A percentile compares a stretch with the other conserved stretches of the same genome.
Conservation (phyloP, 1,140 invertebrate species). For the Leptinotarsa texana region DNA sequence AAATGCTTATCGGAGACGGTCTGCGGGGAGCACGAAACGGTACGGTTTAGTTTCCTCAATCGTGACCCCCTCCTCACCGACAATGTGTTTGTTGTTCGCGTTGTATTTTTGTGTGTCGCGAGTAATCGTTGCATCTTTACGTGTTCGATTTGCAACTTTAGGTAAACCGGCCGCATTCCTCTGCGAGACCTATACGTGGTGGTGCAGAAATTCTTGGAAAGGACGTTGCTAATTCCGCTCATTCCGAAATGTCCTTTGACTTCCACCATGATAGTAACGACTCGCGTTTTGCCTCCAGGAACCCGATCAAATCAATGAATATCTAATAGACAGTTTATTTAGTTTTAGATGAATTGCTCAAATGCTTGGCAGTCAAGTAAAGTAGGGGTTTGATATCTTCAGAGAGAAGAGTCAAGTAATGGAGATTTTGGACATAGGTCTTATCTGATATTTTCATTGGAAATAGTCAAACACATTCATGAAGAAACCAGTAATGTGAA, state of each 20-base stretch:
- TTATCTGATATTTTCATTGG: too few relatives aligned
- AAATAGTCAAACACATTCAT: too few relatives aligned
- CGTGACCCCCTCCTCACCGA: conserved; percentile 20
- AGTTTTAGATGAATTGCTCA: too few relatives aligned
- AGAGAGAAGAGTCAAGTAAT: too few relatives aligned
- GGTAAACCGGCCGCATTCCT: conserved; percentile 44
- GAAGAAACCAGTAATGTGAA: too few relatives aligned
- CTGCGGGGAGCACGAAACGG: conserved; percentile 14
- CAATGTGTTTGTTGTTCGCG: conserved; percentile 30
- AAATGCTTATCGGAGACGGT: background rate
- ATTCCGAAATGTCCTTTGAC: background rate
- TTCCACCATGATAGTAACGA: too few relatives aligned
- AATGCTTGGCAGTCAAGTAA: too few relatives aligned
- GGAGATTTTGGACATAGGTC: too few relatives aligned
- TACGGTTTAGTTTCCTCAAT: conserved; percentile 23
- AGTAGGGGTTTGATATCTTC: too few relatives aligned
- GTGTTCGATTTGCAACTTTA: conserved; percentile 45
- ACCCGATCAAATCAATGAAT: too few relatives aligned
- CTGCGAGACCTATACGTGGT: conserved; percentile 30
- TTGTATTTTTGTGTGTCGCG: conserved; percentile 35
- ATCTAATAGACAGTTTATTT: too few relatives aligned
- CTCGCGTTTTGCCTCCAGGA: too few relatives aligned
- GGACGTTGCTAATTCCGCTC: conserved; percentile 14
- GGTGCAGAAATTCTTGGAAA: background rate
- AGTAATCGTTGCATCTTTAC: conserved; percentile 38